Conservation (phyloP, 2,797 vertebrate species). For the Lithobates sylvaticus region DNA sequence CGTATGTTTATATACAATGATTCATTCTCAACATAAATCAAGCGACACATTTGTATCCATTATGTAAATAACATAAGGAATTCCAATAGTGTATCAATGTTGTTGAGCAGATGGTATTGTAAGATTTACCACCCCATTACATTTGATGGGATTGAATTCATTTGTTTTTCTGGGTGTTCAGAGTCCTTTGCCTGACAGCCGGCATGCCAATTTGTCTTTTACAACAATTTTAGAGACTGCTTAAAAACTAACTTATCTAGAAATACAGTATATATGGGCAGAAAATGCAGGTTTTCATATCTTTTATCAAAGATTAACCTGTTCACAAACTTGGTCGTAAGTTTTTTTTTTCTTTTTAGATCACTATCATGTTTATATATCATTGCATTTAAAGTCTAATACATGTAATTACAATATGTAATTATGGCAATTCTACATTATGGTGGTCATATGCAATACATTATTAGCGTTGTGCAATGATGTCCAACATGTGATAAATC, state of each 20-base stretch:
- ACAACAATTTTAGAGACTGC: constrained; percentile 80
- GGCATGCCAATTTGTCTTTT: constrained; percentile 79
- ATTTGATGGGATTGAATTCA: constrained; percentile 86
- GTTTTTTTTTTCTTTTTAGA: too few species aligned
- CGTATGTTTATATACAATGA: constrained; percentile 77
- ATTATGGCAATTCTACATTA: neutral
- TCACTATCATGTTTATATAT: neutral
- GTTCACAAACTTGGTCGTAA: neutral
- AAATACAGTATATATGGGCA: constrained; percentile 64
- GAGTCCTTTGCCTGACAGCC: constrained; percentile 77
- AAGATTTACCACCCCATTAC: constrained; percentile 88
- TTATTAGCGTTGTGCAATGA: too few species aligned
- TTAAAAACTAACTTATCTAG: constrained; percentile 75
- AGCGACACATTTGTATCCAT: constrained; percentile 79
- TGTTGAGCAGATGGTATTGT: constrained; percentile 82
- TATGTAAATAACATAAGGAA: constrained; percentile 88
- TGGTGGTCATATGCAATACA: too few species aligned
- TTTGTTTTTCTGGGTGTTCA: constrained; percentile 84
- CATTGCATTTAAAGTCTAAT: neutral
- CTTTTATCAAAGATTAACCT: neutral
- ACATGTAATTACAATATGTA: neutral
- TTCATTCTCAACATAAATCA: constrained; percentile 81
- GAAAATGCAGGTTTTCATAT: neutral
- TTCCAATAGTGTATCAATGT: constrained; percentile 82
- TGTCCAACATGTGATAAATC: too few species aligned